Evolutionary conservation across 1,140 invertebrate species (phyloP).

Genomic region (Tetramorium alpestre): DNA sequence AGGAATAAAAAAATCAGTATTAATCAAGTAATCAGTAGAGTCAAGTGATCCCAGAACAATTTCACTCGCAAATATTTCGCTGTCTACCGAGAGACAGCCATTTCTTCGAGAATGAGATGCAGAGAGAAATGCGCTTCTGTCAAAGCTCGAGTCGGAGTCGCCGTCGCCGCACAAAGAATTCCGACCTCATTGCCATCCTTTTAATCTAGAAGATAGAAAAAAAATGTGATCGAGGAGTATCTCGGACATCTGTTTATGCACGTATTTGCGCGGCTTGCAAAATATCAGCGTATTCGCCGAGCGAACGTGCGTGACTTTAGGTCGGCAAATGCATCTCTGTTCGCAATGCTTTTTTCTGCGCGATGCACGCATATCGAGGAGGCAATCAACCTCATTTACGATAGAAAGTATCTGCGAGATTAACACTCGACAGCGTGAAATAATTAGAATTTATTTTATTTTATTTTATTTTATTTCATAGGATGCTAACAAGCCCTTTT

Average conservation of each 20-base stretch:
- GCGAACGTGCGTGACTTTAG: constrained; percentile 14
- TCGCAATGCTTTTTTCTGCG: not conserved
- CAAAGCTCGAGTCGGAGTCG: not conserved
- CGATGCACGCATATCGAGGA: not conserved
- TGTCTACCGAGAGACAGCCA: not conserved
- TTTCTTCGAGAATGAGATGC: too few species aligned
- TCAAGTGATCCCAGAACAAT: not conserved
- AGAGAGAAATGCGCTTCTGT: not conserved
- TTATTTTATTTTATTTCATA: not conserved
- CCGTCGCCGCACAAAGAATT: not conserved
- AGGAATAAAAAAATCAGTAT: not conserved
- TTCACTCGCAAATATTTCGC: not conserved
- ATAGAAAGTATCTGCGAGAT: constrained; percentile 17
- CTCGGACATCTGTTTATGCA: constrained; percentile 64
- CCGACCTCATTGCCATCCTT: not conserved
- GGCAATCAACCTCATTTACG: not conserved
- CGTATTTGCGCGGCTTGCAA: constrained; percentile 59
- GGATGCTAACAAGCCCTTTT: not conserved
- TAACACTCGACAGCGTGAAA: not conserved
- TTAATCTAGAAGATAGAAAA: not conserved
- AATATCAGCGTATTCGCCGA: constrained; percentile 68
- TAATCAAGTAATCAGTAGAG: not conserved
- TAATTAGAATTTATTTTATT: not conserved
- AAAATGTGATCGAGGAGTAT: not conserved
- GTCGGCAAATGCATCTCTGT: constrained; percentile 27